Evolutionary conservation across 37 sponge, comb jelly and placozoan genomes (phyloP).

Genomic region (Axinella damicornis): DNA sequence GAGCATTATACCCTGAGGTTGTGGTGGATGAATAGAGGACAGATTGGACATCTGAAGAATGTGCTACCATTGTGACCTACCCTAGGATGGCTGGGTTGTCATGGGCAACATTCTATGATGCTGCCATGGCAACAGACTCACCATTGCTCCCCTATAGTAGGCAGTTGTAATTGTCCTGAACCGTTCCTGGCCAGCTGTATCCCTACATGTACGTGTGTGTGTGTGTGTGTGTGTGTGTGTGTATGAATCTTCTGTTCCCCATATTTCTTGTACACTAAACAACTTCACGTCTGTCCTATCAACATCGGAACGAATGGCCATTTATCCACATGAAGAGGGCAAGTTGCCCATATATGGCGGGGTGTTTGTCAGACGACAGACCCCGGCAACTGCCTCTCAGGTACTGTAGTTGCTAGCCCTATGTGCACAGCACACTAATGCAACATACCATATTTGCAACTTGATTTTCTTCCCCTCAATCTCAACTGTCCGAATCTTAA

Average conservation of each 20-base stretch:
- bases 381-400: neutral
- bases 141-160: constrained; percentile 73
- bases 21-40: neutral
- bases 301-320: too few relatives aligned
- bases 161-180: constrained; percentile 72
- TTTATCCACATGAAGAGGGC: too few relatives aligned
- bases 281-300: too few relatives aligned
- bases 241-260: too few relatives aligned
- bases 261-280: too few relatives aligned
- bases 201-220: constrained; percentile 9
- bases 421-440: too few relatives aligned
- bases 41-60: neutral
- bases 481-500: constrained; percentile 88
- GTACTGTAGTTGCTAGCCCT: neutral
- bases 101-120: too few relatives aligned
- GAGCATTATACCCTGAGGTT: constrained; percentile 93
- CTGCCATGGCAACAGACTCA: neutral
- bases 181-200: constrained; percentile 58
- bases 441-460: constrained; percentile 95
- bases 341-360: neutral
- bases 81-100: too few relatives aligned
- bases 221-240: constrained; percentile 14
- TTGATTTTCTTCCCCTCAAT: constrained; percentile 99
- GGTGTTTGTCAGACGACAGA: neutral
- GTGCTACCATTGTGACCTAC: too few relatives aligned